These are phyloP conservation scores for Alectoris magna DNA, from an alignment of 2,797 vertebrate species.

Conservation along the genomic window DNA sequence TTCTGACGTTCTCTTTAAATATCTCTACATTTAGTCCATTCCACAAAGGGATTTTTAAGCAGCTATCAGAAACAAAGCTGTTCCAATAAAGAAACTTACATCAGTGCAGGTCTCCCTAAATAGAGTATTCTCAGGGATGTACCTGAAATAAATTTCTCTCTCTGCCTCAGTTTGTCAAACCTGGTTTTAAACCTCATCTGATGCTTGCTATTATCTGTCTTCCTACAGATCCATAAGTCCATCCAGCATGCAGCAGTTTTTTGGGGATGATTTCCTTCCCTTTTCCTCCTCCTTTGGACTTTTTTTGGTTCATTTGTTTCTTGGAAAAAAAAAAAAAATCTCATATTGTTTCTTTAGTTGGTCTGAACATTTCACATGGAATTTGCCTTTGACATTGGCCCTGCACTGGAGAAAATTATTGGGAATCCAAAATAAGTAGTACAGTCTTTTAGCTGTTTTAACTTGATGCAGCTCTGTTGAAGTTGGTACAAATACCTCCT, in stretches of 20 bases:
- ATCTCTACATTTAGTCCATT: background rate
- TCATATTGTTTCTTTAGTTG: background rate
- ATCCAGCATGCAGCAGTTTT: background rate
- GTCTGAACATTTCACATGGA: background rate
- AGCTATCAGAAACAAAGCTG: background rate
- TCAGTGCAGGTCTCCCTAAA: background rate
- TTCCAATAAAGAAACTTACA: background rate
- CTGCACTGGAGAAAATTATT: background rate
- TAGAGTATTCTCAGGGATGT: background rate
- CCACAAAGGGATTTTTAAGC: background rate
- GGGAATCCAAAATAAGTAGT: background rate
- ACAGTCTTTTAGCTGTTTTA: constrained; percentile 3
- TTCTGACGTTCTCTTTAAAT: background rate
- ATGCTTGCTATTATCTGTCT: background rate
- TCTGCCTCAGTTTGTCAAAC: background rate
- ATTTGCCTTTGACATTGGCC: background rate
- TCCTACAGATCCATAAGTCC: background rate
- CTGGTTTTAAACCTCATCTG: background rate
- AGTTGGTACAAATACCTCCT: background rate
- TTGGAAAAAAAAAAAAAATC: background rate
- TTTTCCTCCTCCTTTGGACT: background rate
- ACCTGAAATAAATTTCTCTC: background rate
- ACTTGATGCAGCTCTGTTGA: background rate
- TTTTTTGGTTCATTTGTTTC: background rate
- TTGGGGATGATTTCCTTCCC: background rate